Conservation (phyloP, 1,140 invertebrate species). For the Cepaea nemoralis region DNA sequence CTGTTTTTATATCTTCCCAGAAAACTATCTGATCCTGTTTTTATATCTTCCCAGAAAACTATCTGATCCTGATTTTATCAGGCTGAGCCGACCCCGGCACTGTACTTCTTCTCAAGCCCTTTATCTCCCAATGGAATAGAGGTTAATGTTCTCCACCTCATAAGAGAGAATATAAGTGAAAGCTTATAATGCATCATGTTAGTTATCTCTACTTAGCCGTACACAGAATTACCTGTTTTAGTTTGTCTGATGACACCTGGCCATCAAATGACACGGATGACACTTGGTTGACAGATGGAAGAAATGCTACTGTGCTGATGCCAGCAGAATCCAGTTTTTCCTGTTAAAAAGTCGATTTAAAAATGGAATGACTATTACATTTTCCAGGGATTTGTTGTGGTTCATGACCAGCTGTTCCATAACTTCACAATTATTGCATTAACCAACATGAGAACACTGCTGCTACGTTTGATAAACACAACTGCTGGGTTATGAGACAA, state of each 20-base stretch:
- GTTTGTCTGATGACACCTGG: conserved; percentile 74
- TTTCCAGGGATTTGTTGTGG: no score
- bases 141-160: background rate
- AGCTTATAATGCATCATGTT: no score
- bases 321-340: conserved; percentile 72
- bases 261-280: conserved; percentile 79
- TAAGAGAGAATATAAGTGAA: no score
- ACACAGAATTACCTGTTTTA: conserved; percentile 68
- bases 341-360: conserved; percentile 1
- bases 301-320: conserved; percentile 77
- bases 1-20: background rate
- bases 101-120: background rate
- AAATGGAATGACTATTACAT: no score
- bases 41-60: background rate
- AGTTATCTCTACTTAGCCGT: background rate
- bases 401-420: no score
- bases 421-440: no score
- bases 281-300: conserved; percentile 80
- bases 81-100: background rate
- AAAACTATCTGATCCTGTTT: background rate
- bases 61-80: background rate
- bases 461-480: no score
- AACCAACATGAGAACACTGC: no score
- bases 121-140: background rate
- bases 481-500: no score